Evolutionary conservation across 2,888 invertebrate species (phyloP).

Genomic region (Acleris literana): DNA sequence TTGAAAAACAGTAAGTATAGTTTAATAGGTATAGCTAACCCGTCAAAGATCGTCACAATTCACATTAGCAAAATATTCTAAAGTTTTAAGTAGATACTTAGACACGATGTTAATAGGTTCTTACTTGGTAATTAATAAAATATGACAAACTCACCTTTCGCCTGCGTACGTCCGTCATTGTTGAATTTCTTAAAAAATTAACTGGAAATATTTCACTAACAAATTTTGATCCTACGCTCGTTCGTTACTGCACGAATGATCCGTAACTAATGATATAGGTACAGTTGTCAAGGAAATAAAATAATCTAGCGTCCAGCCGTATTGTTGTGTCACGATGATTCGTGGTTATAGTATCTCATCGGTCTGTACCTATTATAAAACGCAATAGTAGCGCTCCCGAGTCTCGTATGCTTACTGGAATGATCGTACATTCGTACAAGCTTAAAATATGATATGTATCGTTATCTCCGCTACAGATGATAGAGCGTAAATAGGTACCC

Average conservation of each 20-base stretch:
- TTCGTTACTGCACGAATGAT: constrained; percentile 7
- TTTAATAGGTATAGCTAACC: too few relatives aligned
- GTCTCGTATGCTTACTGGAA: too few relatives aligned
- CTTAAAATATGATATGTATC: too few relatives aligned
- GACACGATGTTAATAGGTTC: too few relatives aligned
- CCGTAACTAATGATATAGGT: constrained; percentile 8
- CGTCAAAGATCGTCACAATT: too few relatives aligned
- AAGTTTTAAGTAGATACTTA: too few relatives aligned
- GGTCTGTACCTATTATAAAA: not conserved
- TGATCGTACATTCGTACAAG: too few relatives aligned
- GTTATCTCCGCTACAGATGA: too few relatives aligned
- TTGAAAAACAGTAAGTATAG: too few relatives aligned
- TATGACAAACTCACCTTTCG: constrained; percentile 58
- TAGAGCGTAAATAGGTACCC: too few relatives aligned
- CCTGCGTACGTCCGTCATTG: constrained; percentile 60
- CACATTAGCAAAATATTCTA: too few relatives aligned
- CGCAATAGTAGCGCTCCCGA: too few relatives aligned
- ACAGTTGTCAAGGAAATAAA: constrained; percentile 20
- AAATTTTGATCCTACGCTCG: constrained; percentile 5
- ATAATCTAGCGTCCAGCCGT: constrained; percentile 4
- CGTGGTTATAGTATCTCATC: constrained; percentile 10
- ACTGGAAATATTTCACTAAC: not conserved
- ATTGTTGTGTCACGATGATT: constrained; percentile 27
- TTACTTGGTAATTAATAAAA: not conserved
- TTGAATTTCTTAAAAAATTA: constrained; percentile 1